These are phyloP conservation scores for Lasaia peninsularis DNA, from an alignment of 1,140 invertebrate species.

Conservation along the genomic window DNA sequence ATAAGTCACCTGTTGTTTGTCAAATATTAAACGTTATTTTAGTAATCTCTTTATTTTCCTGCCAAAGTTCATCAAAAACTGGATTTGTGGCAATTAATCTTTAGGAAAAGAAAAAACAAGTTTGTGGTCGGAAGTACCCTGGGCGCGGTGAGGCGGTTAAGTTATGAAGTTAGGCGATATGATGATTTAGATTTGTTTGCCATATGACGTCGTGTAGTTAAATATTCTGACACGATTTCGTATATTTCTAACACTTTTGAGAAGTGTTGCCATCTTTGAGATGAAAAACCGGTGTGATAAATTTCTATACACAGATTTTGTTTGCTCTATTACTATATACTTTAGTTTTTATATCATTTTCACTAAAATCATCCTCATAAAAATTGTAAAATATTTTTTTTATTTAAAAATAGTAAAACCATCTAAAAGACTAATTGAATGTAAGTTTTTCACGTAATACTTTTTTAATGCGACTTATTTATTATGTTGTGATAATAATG, in stretches of 20 bases:
- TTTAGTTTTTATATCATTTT: conserved; percentile 13
- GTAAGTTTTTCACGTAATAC: conserved; percentile 46
- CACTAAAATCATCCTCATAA: conserved; percentile 25
- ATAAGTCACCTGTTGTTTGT: conserved; percentile 15
- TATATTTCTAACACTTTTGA: neutral
- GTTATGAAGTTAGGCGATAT: neutral
- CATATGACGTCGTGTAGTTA: neutral
- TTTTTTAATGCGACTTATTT: conserved; percentile 52
- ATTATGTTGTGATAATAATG: conserved; percentile 57
- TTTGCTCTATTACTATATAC: conserved; percentile 14
- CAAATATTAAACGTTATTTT: conserved; percentile 1
- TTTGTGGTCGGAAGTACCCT: neutral
- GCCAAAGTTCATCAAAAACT: conserved; percentile 6
- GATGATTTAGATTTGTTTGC: neutral
- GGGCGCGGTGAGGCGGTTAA: neutral
- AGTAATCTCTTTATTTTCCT: conserved; percentile 1
- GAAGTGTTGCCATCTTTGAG: conserved; percentile 12
- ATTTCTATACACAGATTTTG: conserved; percentile 55
- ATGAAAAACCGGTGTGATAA: conserved; percentile 46
- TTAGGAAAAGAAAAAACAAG: neutral
- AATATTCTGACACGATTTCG: conserved; percentile 2
- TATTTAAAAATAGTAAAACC: conserved; percentile 61
- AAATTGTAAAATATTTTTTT: conserved; percentile 43
- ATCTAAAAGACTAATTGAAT: conserved; percentile 55
- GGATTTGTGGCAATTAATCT: conserved; percentile 3